phyloP scores from a whole-genome alignment of 2,113 vertebrate genomes.

The Oncorhynchus mykiss region DNA sequence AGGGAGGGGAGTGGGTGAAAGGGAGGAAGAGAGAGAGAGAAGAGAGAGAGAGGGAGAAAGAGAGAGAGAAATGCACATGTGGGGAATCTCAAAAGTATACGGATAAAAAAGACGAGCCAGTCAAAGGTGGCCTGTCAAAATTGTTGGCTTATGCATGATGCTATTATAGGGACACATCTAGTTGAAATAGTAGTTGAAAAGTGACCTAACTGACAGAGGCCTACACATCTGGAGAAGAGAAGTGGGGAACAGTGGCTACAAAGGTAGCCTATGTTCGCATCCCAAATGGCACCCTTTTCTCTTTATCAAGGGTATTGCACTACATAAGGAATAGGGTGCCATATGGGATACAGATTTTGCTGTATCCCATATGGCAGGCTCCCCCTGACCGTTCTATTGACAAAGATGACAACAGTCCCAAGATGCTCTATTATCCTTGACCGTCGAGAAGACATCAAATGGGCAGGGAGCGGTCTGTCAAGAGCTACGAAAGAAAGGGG shows the following conservation, averaged over 20 bases:
- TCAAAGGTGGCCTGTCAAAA: constrained; percentile 78
- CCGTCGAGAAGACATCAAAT: constrained; percentile 96
- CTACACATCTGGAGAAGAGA: constrained; percentile 82
- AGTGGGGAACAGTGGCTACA: constrained; percentile 72
- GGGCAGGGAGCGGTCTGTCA: constrained; percentile 87
- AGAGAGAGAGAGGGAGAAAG: background rate
- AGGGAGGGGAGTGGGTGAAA: background rate
- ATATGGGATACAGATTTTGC: constrained; percentile 53
- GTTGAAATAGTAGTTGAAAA: constrained; percentile 70
- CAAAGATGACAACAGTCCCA: constrained; percentile 98
- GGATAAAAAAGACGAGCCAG: constrained; percentile 67
- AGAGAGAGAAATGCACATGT: constrained; percentile 46
- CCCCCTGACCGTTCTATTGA: constrained; percentile 90
- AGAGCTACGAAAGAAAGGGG: constrained; percentile 83
- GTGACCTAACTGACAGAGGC: constrained; percentile 82
- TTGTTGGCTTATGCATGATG: constrained; percentile 75
- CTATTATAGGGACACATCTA: constrained; percentile 83
- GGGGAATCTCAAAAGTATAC: constrained; percentile 54
- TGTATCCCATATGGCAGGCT: constrained; percentile 18
- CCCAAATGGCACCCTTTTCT: no score
- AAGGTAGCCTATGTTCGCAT: constrained; percentile 77
- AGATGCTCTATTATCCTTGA: constrained; percentile 98
- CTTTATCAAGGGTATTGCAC: no score
- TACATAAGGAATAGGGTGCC: no score
- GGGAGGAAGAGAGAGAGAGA: constrained; percentile 17